These are phyloP conservation scores for Lepeophtheirus salmonis DNA, from an alignment of 1,140 invertebrate genomes.

Conservation along the genomic window DNA sequence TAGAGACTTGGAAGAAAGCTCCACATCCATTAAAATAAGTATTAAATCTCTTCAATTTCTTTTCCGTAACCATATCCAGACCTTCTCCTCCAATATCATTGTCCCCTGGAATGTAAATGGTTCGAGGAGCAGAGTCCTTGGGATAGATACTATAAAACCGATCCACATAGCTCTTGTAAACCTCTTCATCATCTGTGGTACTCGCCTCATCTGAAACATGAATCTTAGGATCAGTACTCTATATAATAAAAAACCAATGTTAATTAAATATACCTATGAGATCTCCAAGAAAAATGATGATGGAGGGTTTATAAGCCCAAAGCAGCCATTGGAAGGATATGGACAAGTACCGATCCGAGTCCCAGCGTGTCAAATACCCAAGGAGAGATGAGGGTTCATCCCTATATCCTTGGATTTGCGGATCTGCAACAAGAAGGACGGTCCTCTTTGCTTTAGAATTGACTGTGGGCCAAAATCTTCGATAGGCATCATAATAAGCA, in stretches of 20 bases:
- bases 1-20: not conserved
- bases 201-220: conserved; percentile 36
- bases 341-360: conserved; percentile 62
- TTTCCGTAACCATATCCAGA: conserved; percentile 43
- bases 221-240: conserved; percentile 31
- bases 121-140: conserved; percentile 22
- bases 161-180: not conserved
- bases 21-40: conserved; percentile 45
- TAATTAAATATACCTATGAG: no score
- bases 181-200: conserved; percentile 2
- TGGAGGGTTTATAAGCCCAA: conserved; percentile 52
- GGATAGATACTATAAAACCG: conserved; percentile 12
- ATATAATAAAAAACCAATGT: no score
- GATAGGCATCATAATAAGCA: not conserved
- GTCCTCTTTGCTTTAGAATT: conserved; percentile 22
- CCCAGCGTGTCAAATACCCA: conserved; percentile 42
- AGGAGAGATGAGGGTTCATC: conserved; percentile 39
- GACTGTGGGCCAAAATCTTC: not conserved
- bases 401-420: conserved; percentile 61
- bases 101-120: conserved; percentile 71
- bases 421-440: conserved; percentile 69
- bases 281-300: conserved; percentile 75
- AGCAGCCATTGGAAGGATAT: conserved; percentile 54
- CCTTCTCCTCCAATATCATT: conserved; percentile 85
- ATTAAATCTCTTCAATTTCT: conserved; percentile 56